Conservation (phyloP, 1,140 invertebrate species). For the Nautilus pompilius region DNA sequence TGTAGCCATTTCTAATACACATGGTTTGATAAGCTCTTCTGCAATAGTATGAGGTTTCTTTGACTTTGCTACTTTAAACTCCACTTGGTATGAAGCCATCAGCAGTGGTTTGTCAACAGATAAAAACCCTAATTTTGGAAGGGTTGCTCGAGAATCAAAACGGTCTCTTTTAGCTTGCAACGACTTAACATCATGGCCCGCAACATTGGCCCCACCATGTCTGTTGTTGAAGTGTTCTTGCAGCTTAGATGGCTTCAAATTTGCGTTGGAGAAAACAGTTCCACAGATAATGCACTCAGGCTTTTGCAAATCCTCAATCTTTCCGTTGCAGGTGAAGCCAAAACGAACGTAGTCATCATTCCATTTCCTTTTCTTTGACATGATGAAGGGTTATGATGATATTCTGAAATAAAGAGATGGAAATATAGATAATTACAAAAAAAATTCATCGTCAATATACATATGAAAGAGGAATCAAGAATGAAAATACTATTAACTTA, state of each 20-base stretch:
- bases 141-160: constrained; percentile 2
- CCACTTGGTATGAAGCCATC: background rate
- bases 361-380: background rate
- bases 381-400: background rate
- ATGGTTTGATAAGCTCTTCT: constrained; percentile 5
- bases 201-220: background rate
- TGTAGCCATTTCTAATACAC: constrained; percentile 4
- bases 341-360: background rate
- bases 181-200: background rate
- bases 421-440: too few relatives aligned
- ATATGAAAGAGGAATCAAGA: too few relatives aligned
- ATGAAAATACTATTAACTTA: too few relatives aligned
- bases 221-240: background rate
- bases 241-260: constrained; percentile 1
- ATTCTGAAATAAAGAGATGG: too few relatives aligned
- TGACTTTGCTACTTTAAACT: background rate
- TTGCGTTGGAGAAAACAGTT: background rate
- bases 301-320: background rate
- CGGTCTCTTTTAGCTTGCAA: background rate
- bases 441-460: too few relatives aligned
- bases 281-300: background rate
- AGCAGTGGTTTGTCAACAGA: background rate
- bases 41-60: constrained; percentile 6
- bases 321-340: background rate
- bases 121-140: constrained; percentile 1